Conservation (phyloP, 1,140 invertebrate species). For the Diprion similis region DNA sequence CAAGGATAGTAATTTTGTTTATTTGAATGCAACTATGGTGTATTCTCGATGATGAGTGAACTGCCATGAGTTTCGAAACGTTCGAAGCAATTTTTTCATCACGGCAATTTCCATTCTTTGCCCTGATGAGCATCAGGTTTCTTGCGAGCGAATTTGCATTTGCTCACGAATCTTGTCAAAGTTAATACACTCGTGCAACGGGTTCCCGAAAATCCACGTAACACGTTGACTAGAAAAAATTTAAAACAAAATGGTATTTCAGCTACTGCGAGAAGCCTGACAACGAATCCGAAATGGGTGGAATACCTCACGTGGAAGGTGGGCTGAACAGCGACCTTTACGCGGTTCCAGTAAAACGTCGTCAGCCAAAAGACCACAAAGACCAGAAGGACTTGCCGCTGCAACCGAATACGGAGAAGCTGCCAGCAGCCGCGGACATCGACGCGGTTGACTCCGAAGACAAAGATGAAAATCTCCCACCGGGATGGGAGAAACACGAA, state of each 20-base stretch:
- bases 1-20: no score
- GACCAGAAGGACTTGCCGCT: constrained; percentile 47
- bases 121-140: no score
- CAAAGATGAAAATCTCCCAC: constrained; percentile 70
- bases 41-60: no score
- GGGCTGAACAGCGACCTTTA: constrained; percentile 78
- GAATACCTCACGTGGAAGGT: constrained; percentile 72
- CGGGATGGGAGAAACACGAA: constrained; percentile 94
- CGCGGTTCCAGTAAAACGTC: constrained; percentile 75
- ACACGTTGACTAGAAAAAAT: no score
- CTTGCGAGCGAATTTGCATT: no score
- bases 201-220: no score
- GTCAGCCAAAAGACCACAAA: constrained; percentile 61
- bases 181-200: no score
- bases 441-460: constrained; percentile 59
- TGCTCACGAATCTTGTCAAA: no score
- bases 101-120: no score
- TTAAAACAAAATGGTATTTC: constrained; percentile 20
- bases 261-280: constrained; percentile 67
- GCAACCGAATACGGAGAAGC: constrained; percentile 56
- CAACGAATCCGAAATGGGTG: constrained; percentile 63
- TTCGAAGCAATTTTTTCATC: no score
- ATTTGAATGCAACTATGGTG: no score
- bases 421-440: constrained; percentile 55
- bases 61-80: no score